A percentile compares a stretch with the other conserved stretches of the same genome.
These are phyloP conservation scores for Dallia pectoralis DNA, from an alignment of 2,797 vertebrate genomes.

Conservation along the genomic window DNA sequence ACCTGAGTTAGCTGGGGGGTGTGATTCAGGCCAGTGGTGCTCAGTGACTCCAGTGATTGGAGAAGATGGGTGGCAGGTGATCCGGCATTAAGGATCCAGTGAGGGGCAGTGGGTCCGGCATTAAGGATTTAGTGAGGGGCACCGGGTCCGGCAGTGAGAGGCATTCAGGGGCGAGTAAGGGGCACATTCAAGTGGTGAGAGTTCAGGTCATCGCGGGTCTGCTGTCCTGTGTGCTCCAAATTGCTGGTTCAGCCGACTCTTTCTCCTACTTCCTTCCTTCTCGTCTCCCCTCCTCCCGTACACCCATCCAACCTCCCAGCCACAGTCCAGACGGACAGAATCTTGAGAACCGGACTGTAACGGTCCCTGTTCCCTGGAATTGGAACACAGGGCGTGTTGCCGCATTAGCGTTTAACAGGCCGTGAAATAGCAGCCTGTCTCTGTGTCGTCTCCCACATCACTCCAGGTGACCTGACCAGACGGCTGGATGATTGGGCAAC, in stretches of 20 bases:
- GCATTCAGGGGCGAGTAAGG: constrained; percentile 61
- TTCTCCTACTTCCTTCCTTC: background rate
- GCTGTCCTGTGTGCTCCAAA: constrained; percentile 50
- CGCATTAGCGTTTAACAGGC: constrained; percentile 93
- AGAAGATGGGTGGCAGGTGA: constrained; percentile 20
- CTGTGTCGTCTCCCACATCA: constrained; percentile 81
- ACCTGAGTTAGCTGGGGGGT: constrained; percentile 62
- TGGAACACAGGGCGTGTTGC: constrained; percentile 84
- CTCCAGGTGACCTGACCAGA: constrained; percentile 80
- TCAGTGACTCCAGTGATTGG: constrained; percentile 47
- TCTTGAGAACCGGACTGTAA: constrained; percentile 73
- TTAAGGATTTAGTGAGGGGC: constrained; percentile 12
- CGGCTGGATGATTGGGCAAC: constrained; percentile 82
- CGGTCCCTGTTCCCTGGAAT: constrained; percentile 82
- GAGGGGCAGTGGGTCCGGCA: too few relatives aligned
- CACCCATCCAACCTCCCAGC: background rate
- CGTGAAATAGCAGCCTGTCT: constrained; percentile 94
- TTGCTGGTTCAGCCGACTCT: constrained; percentile 66
- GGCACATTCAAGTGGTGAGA: constrained; percentile 66
- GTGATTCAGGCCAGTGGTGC: constrained; percentile 58
- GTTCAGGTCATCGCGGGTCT: constrained; percentile 63
- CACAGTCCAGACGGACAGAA: constrained; percentile 70
- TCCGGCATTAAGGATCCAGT: too few relatives aligned
- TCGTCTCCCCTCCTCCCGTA: background rate
- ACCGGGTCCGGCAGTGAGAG: constrained; percentile 39